phyloP scores from a whole-genome alignment of 2,888 invertebrate species.

The Epistrophella euchroma region DNA sequence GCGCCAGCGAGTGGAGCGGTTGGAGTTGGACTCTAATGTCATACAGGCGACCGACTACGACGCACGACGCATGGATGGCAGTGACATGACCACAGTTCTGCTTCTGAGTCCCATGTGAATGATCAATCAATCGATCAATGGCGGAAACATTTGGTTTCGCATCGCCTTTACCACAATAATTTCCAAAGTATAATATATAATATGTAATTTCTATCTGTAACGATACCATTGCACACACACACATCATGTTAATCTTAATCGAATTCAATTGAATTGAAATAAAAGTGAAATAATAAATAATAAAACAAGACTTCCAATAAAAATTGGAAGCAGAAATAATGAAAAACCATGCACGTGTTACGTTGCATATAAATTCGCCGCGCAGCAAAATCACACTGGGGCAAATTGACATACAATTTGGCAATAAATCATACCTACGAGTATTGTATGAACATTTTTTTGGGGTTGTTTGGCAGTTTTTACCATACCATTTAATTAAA shows the following conservation, averaged over 20 bases:
- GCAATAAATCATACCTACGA: not conserved
- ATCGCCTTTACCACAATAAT: not conserved
- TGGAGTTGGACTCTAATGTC: not conserved
- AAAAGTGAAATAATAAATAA: not conserved
- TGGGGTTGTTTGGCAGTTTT: not conserved
- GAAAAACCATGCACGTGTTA: slow-evolving; percentile 47
- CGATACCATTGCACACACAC: slow-evolving; percentile 25
- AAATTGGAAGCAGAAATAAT: slow-evolving; percentile 29
- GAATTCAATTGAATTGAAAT: slow-evolving; percentile 56
- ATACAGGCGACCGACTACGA: not conserved
- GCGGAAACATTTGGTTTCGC: not conserved
- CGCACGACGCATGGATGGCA: not conserved
- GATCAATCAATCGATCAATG: slow-evolving; percentile 64
- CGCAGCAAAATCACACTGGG: not conserved
- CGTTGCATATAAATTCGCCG: slow-evolving; percentile 6
- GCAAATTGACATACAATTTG: not conserved
- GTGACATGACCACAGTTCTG: slow-evolving; percentile 1
- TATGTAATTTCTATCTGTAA: slow-evolving; percentile 22
- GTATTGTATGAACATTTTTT: no score
- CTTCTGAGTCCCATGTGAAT: slow-evolving; percentile 20
- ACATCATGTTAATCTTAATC: slow-evolving; percentile 42
- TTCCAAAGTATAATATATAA: slow-evolving; percentile 21
- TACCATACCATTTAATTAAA: no score
- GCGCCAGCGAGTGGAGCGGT: no score
- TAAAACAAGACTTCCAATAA: slow-evolving; percentile 20